Evolutionary conservation across 2,797 vertebrate genomes (phyloP).

Genomic region (Sebastes variabilis): DNA sequence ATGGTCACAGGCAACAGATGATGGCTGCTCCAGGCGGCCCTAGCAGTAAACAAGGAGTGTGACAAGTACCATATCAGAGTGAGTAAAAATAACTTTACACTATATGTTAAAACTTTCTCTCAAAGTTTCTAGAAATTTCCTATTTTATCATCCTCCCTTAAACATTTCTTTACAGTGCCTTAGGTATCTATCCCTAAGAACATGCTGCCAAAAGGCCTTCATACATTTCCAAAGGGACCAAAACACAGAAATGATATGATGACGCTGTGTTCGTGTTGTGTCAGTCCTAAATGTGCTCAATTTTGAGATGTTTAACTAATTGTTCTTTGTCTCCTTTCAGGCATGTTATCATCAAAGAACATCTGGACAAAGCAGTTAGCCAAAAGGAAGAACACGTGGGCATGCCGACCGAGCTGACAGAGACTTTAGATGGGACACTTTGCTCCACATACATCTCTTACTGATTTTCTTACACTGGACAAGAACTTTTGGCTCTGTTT

Average conservation of each 20-base stretch:
- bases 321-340: constrained; percentile 33
- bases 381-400: background rate
- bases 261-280: background rate
- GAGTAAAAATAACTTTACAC: constrained; percentile 24
- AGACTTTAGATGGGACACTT: constrained; percentile 2
- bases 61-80: constrained; percentile 48
- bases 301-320: background rate
- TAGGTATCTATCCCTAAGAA: background rate
- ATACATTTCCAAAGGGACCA: background rate
- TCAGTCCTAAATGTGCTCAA: background rate
- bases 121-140: background rate
- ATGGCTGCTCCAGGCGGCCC: constrained; percentile 72
- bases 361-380: constrained; percentile 21
- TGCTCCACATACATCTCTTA: background rate
- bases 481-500: constrained; percentile 1
- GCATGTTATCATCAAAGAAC: constrained; percentile 16
- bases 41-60: constrained; percentile 76
- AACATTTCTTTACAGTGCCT: background rate
- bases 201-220: background rate
- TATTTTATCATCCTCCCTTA: background rate
- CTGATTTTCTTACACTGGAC: constrained; percentile 45
- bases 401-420: constrained; percentile 7
- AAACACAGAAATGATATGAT: background rate
- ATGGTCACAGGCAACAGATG: constrained; percentile 77
- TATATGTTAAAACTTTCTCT: background rate